These are phyloP conservation scores for Calosoma granatense DNA, from an alignment of 1,140 invertebrate genomes.

Conservation along the genomic window DNA sequence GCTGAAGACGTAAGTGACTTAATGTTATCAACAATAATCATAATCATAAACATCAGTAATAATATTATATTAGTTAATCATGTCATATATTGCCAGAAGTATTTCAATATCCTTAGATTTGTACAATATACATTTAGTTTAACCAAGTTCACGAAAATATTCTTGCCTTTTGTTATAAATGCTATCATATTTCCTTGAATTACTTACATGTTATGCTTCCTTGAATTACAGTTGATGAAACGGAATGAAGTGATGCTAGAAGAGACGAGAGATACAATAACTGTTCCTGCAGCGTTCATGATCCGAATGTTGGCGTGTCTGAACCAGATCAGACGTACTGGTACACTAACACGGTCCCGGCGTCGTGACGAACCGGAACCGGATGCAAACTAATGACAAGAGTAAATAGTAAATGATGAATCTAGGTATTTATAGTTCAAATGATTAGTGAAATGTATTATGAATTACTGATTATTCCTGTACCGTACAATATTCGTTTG, in stretches of 20 bases:
- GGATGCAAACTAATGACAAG: too few relatives aligned
- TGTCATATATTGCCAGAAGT: too few relatives aligned
- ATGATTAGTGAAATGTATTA: background rate
- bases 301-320: constrained; percentile 74
- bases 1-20: constrained; percentile 54
- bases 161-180: too few relatives aligned
- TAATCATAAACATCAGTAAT: background rate
- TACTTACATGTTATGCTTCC: too few relatives aligned
- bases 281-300: constrained; percentile 82
- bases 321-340: constrained; percentile 53
- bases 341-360: background rate
- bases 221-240: constrained; percentile 64
- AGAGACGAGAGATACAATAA: constrained; percentile 82
- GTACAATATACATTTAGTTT: too few relatives aligned
- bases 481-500: too few relatives aligned
- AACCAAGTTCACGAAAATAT: too few relatives aligned
- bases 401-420: background rate
- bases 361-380: background rate
- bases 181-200: too few relatives aligned
- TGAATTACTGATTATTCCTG: too few relatives aligned
- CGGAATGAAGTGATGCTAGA: constrained; percentile 80
- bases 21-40: background rate
- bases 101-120: too few relatives aligned
- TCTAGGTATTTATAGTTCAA: background rate
- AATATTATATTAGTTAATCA: too few relatives aligned